Percentiles rank a stretch among this genome's conserved stretches.
Evolutionary conservation across 2,888 invertebrate species (phyloP).

Genomic region (Fabriciana adippe): DNA sequence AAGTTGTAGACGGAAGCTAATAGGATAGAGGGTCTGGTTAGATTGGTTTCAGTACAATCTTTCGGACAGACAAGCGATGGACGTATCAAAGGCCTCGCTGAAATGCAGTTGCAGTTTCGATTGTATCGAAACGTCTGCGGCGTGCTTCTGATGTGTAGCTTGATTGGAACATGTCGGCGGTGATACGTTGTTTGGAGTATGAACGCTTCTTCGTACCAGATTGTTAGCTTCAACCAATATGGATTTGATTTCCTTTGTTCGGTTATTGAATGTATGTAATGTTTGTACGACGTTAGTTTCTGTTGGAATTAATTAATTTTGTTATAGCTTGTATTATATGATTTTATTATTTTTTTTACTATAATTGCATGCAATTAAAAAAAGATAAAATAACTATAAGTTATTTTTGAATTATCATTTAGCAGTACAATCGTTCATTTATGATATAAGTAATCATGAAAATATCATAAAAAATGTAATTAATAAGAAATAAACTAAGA

Average conservation of each 20-base stretch:
- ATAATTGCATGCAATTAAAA: too few species aligned
- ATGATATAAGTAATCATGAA: too few species aligned
- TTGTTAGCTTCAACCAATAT: conserved; percentile 31
- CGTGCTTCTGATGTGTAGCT: conserved; percentile 68
- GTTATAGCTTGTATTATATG: too few species aligned
- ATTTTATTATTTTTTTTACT: too few species aligned
- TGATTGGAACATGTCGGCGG: conserved; percentile 76
- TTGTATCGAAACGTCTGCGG: conserved; percentile 79
- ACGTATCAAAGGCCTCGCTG: conserved; percentile 79
- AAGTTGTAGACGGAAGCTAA: conserved; percentile 40
- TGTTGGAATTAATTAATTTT: background rate
- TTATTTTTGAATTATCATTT: too few species aligned
- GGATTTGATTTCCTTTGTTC: conserved; percentile 28
- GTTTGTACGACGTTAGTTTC: conserved; percentile 26
- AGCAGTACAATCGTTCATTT: too few species aligned
- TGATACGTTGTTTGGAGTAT: conserved; percentile 66
- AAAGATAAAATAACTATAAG: too few species aligned
- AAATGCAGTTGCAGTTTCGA: conserved; percentile 79
- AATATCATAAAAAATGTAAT: too few species aligned
- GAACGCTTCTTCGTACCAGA: conserved; percentile 44
- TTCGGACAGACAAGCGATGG: conserved; percentile 80
- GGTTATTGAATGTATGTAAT: conserved; percentile 21
- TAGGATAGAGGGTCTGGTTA: conserved; percentile 52
- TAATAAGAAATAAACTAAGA: too few species aligned
- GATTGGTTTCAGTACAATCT: conserved; percentile 68